Evolutionary conservation across 2,797 vertebrate species (phyloP).

Genomic region (Anguilla marmorata): DNA sequence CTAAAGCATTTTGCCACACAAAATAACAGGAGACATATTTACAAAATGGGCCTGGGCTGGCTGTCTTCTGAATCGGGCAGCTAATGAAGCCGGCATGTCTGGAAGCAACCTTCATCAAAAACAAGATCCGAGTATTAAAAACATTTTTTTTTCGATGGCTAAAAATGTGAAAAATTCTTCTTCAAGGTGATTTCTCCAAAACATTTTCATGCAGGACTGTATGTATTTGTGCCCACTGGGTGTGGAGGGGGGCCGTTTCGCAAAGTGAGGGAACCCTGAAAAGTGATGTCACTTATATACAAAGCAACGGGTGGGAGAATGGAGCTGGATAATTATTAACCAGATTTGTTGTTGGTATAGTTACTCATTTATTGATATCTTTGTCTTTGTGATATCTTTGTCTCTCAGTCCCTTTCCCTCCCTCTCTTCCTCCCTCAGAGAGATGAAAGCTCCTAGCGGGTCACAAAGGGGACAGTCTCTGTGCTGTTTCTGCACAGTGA

Average conservation of each 20-base stretch:
- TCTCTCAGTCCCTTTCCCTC: conserved; percentile 38
- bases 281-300: neutral
- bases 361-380: neutral
- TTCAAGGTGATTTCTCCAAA: neutral
- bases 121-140: neutral
- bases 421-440: neutral
- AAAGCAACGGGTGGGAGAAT: neutral
- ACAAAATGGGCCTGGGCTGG: neutral
- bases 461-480: neutral
- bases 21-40: neutral
- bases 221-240: no score
- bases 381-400: conserved; percentile 25
- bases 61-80: neutral
- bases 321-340: neutral
- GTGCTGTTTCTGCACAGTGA: neutral
- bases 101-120: neutral
- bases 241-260: no score
- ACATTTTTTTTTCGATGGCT: no score
- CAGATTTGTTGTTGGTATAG: no score
- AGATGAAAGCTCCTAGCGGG: neutral
- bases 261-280: neutral
- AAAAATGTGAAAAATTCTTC: no score
- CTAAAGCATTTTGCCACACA: neutral
- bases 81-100: neutral
- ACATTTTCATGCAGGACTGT: neutral